A percentile compares a stretch with the other conserved stretches of the same genome.
Evolutionary conservation across 2,888 invertebrate species (phyloP).

Genomic region (Clepsis dumicolana): DNA sequence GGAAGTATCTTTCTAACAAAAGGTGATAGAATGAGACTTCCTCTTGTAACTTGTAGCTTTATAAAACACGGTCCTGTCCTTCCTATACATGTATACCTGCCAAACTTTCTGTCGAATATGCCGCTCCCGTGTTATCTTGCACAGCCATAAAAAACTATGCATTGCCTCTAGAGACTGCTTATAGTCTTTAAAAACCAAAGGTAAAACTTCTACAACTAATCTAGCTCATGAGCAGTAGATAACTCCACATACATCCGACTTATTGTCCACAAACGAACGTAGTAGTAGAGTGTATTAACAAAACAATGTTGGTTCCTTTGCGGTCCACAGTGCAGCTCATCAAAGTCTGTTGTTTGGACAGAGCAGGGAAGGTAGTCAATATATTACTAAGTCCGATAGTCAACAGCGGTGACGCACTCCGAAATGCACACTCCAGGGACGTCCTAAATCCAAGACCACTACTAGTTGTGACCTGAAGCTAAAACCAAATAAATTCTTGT

Average conservation of each 20-base stretch:
- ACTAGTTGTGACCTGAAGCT: background rate
- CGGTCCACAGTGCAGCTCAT: background rate
- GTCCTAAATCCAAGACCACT: constrained; percentile 13
- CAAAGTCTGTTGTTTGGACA: constrained; percentile 5
- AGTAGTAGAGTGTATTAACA: background rate
- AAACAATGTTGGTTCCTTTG: background rate
- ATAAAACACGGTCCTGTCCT: too few species aligned
- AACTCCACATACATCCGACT: background rate
- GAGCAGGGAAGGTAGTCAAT: constrained; percentile 10
- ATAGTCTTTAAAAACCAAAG: too few species aligned
- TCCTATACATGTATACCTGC: too few species aligned
- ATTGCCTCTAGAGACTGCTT: too few species aligned
- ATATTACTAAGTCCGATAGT: constrained; percentile 20
- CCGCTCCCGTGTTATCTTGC: too few species aligned
- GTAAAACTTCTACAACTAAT: too few species aligned
- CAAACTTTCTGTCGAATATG: too few species aligned
- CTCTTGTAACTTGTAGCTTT: too few species aligned
- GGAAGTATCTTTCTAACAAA: too few species aligned
- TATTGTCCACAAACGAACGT: background rate
- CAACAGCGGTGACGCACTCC: constrained; percentile 16
- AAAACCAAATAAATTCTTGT: background rate
- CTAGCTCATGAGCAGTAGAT: too few species aligned
- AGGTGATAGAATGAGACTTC: too few species aligned
- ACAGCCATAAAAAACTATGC: too few species aligned
- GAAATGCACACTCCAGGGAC: constrained; percentile 18